Evolutionary conservation across 2,113 vertebrate genomes (phyloP), one percentile per base, ranked within the genome.

Genomic region (Orcinus orca): DNA sequence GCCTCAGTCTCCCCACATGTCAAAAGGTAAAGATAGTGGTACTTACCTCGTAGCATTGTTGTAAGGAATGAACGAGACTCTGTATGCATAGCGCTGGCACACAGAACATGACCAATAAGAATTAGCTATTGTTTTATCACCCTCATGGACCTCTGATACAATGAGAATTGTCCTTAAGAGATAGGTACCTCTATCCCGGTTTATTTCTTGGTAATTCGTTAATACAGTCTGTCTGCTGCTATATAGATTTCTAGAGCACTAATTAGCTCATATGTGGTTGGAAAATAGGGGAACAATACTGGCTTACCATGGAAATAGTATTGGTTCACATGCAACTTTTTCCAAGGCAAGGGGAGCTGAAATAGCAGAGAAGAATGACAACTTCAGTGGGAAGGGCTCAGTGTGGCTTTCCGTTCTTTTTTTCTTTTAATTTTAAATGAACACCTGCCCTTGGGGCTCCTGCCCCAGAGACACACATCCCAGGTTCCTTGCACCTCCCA

Each of bases 401-500:
- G 25, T 9, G 15, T 41, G 71, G 67, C 58, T 95, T 84, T 62
- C 15, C 29, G 33, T 33, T 71, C 44, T 73, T 36, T 76, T 81
- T 25, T 38, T 85, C 14, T 81, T 50, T 21, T 20, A 33, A 86
- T 55, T 94, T 71, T 90, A 60, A 77, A 71, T 77, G 83, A 95
- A 74, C 13, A 23, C 29, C 60, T 58, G 33, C 47, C 2, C 36
- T 12, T 53, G n/a, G 20, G 50, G 29, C 25, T 9, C 12, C 38
- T 44, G 47, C 38, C 18, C 36, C 23, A 20, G 36, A 70, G 90
- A 58, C 6, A 25, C 3, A 25, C 47, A 14, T 6, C 67, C 21
- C 0, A 8, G 79, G 44, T 47, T 47, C n/a, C 65, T 21, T 33
- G 1, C 25, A 3, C 2, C 1, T 12, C 53, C 44, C 62, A 62